phyloP scores from a whole-genome alignment of 2,797 vertebrate species.

The Crocidura indochinensis region DNA sequence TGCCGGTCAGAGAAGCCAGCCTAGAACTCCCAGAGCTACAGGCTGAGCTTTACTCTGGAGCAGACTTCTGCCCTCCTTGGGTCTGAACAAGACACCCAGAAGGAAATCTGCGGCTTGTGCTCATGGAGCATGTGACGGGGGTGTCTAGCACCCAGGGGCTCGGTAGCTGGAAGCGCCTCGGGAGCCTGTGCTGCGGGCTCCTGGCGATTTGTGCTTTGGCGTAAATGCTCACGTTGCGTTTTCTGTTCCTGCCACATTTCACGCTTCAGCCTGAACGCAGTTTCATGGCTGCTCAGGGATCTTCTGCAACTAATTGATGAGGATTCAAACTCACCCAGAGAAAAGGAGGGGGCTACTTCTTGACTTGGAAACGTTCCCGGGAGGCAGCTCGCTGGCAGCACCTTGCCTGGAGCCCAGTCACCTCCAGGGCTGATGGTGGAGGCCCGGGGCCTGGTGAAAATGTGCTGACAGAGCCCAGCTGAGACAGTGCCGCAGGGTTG shows the following conservation, averaged over 20 bases:
- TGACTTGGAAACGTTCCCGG: background rate
- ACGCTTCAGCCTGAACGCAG: conserved; percentile 17
- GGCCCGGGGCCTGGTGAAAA: background rate
- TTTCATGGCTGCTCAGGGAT: conserved; percentile 35
- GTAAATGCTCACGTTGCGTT: conserved; percentile 24
- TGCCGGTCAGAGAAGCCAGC: too few species aligned
- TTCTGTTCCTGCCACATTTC: conserved; percentile 65
- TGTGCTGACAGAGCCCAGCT: background rate
- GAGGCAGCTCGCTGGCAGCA: background rate
- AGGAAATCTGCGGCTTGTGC: background rate
- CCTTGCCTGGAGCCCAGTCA: background rate
- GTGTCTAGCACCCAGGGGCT: conserved; percentile 76
- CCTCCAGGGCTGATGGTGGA: background rate
- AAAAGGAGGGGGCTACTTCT: background rate
- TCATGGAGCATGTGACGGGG: too few species aligned
- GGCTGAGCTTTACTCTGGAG: background rate
- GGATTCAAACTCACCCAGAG: conserved; percentile 22
- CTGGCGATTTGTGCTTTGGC: conserved; percentile 40
- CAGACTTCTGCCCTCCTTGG: background rate
- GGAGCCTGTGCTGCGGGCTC: conserved; percentile 47
- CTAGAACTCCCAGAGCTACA: background rate
- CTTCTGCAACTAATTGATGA: conserved; percentile 56
- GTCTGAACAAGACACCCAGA: conserved; percentile 32
- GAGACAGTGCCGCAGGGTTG: background rate
- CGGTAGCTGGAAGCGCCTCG: conserved; percentile 63